These are phyloP conservation scores for Sisor rabdophorus DNA, from an alignment of 2,113 vertebrate genomes.

Conservation along the genomic window DNA sequence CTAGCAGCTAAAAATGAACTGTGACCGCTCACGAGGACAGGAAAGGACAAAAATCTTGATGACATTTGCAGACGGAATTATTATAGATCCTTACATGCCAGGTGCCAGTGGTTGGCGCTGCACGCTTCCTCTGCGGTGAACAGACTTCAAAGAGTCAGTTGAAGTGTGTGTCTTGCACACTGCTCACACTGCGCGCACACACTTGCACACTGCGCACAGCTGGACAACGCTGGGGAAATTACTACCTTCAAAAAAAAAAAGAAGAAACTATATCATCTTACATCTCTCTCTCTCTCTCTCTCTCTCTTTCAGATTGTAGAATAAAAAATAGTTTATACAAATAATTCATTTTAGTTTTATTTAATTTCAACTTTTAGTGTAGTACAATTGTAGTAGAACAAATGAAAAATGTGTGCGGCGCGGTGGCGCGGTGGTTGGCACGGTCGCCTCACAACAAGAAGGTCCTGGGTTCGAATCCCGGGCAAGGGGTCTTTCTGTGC, in stretches of 20 bases:
- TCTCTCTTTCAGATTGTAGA: neutral
- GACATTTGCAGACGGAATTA: constrained; percentile 62
- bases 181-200: constrained; percentile 44
- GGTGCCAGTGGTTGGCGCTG: constrained; percentile 74
- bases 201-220: constrained; percentile 32
- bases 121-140: constrained; percentile 65
- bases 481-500: too few species aligned
- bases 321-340: too few species aligned
- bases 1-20: constrained; percentile 23
- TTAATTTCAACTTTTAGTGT: too few species aligned
- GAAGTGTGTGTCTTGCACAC: constrained; percentile 38
- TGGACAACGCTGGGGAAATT: constrained; percentile 43
- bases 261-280: constrained; percentile 48
- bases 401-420: too few species aligned
- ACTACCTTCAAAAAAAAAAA: constrained; percentile 44
- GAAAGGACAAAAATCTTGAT: constrained; percentile 66
- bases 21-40: constrained; percentile 53
- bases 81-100: constrained; percentile 72
- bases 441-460: too few species aligned
- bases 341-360: too few species aligned
- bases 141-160: constrained; percentile 70
- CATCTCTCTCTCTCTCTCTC: constrained; percentile 27
- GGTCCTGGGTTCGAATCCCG: too few species aligned
- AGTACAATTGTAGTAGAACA: too few species aligned
- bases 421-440: too few species aligned